Evolutionary conservation across 2,797 vertebrate species (phyloP).

Genomic region (Cossypha dichroa): DNA sequence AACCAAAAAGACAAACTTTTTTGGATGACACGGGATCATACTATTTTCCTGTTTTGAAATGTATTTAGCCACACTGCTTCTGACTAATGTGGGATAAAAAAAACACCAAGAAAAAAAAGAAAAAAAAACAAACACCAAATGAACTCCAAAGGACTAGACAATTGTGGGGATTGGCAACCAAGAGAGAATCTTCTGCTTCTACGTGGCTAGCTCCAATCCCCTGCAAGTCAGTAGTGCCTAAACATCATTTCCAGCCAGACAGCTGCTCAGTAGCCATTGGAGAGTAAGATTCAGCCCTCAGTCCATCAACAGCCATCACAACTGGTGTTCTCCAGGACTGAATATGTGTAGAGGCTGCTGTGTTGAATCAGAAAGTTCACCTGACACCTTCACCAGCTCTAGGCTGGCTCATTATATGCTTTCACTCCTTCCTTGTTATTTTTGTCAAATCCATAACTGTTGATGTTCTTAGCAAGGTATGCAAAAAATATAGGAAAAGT

Average conservation of each 20-base stretch:
- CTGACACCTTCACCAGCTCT: constrained; percentile 13
- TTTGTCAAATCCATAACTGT: neutral
- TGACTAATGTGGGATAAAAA: neutral
- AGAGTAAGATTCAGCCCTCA: neutral
- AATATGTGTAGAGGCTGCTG: neutral
- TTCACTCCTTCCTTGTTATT: constrained; percentile 15
- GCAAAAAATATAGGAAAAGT: neutral
- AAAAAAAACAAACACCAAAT: neutral
- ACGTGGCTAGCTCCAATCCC: neutral
- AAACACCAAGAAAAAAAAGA: neutral
- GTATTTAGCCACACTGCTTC: constrained; percentile 18
- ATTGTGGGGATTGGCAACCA: neutral
- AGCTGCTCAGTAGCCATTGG: neutral
- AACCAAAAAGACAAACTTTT: neutral
- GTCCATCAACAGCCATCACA: neutral
- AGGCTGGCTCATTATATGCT: neutral
- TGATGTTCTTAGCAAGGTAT: neutral
- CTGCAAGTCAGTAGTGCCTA: constrained; percentile 43
- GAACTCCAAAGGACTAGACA: neutral
- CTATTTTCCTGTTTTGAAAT: neutral
- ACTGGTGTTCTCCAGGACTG: neutral
- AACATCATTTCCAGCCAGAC: neutral
- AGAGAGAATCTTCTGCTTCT: neutral
- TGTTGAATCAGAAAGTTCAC: neutral
- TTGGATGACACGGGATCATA: neutral